Base-by-base conservation (phyloP, 2,888 invertebrate species). In the Polyommatus iphigenia region DNA sequence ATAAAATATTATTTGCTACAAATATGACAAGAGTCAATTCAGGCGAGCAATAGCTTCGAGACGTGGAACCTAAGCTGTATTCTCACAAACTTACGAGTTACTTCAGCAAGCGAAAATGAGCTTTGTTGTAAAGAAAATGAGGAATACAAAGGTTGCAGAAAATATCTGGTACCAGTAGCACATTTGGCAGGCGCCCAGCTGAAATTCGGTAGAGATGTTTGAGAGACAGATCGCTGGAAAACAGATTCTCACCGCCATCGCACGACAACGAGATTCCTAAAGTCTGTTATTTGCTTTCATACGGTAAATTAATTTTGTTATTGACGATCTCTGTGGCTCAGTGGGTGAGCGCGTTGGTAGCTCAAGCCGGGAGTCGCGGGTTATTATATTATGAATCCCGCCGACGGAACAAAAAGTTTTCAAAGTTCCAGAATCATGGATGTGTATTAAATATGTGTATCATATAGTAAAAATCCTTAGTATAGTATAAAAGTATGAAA, bases 21-120 rank as follows among this genome's bases (percentile, higher is more conserved):
- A 29, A 67, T 29, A 29, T 29, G 67, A 67, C 67, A 29, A 62
- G 67, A 67, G 67, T 67, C 67, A 67, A 67, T 67, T 29, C 67
- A 29, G 67, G 67, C 67, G 67, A 67, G 67, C 29, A 67, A 67
- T 67, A 67, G 62, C 62, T 62, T 67, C 67, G n/a, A n/a, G 57
- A 59, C 57, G n/a, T 59, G 57, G 50, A 50, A 50, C n/a, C 57
- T 59, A n/a, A 29, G 29, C 29, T 67, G 8, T 59, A 20, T 59
- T n/a, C 24, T 67, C 13, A 15, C 67, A 67, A 67, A 67, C 24
- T 20, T 67, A 67, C 8, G 24, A 67, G 15, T 67, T 29, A 15
- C 24, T 29, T 24, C 24, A 15, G 1, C 67, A 67, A 67, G 4
- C 15, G 13, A 67, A 29, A 67, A 8, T 67, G 67, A 67, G 15